These are phyloP conservation scores for Vanessa cardui DNA, from an alignment of 2,888 invertebrate species.

Conservation along the genomic window DNA sequence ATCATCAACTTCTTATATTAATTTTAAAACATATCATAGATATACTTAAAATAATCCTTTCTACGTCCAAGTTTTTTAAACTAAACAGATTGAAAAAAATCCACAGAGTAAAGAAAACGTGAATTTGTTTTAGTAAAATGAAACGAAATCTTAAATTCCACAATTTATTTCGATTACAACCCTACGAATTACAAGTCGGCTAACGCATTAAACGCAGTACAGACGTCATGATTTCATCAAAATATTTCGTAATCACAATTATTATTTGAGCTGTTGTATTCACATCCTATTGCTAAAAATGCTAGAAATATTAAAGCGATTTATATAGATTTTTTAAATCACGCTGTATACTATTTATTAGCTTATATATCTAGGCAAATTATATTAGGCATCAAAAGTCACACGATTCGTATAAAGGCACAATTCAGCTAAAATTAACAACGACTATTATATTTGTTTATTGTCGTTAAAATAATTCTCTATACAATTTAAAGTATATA, in stretches of 20 bases:
- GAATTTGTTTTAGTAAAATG: not conserved
- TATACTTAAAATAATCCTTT: too few species aligned
- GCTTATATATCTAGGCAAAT: conserved; percentile 22
- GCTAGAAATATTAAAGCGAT: conserved; percentile 57
- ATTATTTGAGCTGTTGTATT: conserved; percentile 44
- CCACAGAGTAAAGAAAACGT: not conserved
- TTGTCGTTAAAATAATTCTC: too few species aligned
- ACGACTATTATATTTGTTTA: not conserved
- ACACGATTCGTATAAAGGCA: conserved; percentile 37
- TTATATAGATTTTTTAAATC: conserved; percentile 30
- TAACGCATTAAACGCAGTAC: conserved; percentile 42
- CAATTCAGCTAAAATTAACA: conserved; percentile 22
- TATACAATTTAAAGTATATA: not conserved
- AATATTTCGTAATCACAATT: conserved; percentile 54
- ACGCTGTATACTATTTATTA: conserved; percentile 19
- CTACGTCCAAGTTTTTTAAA: too few species aligned
- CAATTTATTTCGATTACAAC: conserved; percentile 46
- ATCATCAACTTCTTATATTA: too few species aligned
- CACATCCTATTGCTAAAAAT: conserved; percentile 53
- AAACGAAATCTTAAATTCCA: conserved; percentile 19
- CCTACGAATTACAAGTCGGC: conserved; percentile 47
- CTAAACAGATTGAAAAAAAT: too few species aligned
- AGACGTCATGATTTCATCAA: conserved; percentile 52
- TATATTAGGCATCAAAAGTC: conserved; percentile 25
- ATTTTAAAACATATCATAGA: too few species aligned